Evolutionary conservation across 2,113 vertebrate genomes (phyloP), one percentile per base, ranked within the genome.

Genomic region (Tenrec ecaudatus): DNA sequence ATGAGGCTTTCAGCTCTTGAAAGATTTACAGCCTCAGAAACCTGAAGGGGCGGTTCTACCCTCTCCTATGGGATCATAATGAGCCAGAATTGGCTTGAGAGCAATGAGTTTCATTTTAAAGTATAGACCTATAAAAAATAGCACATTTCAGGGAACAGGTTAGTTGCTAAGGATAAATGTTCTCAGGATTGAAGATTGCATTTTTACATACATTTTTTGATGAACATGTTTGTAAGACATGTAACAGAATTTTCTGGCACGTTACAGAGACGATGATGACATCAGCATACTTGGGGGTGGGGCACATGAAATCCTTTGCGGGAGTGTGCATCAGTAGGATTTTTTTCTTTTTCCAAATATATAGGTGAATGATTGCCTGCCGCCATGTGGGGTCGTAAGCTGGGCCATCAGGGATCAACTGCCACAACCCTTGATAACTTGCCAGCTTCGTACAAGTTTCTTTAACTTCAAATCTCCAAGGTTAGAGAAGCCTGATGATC

Each of bases 381-480:
- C 40, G 23, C 27, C 25, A 69, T 88, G 58, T 36, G 90, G 64
- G 23, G 25, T 73, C 91, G 53, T n/a, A 57, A 68, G 75, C 85
- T 87, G 53, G 88, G 73, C 60, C 89, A 73, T 85, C 90, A 95
- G 87, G 16, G 53, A 73, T 29, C 57, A 81, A 47, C 60, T 91
- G 68, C 77, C 71, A 88, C 57, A 75, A 25, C 29, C 82, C 62
- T 75, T 88, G 73, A 60, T 62, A 82, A 36, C 40, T 79, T 15
- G 43, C 33, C 82, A 71, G 53, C 60, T 91, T 88, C 62, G 94
- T 57, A 11, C 23, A 88, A 76, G 78, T 85, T 94, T 92, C 62
- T 91, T 93, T 62, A 92, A 82, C 66, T 86, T 95, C 62, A 91
- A 22, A 68, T 91, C 62, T 95, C 81, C 78, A 89, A 86, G 84